Percentiles rank a stretch among this genome's conserved stretches.
phyloP scores from a whole-genome alignment of 2,113 vertebrate genomes.

The Heterocephalus glaber region DNA sequence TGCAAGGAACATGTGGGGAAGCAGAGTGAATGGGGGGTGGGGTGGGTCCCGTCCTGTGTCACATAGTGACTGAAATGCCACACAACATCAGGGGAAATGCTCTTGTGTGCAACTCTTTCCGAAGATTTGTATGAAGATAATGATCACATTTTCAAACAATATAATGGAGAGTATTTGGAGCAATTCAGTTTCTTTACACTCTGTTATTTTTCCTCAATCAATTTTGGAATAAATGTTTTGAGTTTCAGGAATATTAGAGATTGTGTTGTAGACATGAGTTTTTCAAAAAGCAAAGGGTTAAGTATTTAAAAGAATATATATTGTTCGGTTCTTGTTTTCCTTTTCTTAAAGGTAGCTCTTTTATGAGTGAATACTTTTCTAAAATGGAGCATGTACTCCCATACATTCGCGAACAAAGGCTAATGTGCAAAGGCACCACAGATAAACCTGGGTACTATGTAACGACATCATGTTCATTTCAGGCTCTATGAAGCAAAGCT shows the following conservation, averaged over 20 bases:
- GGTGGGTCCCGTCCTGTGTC: neutral
- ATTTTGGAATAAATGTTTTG: neutral
- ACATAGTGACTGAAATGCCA: neutral
- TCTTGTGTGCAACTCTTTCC: neutral
- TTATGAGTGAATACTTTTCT: neutral
- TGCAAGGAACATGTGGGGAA: neutral
- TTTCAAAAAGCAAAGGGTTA: conserved; percentile 60
- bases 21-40: conserved; percentile 42
- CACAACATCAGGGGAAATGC: accelerated
- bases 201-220: neutral
- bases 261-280: neutral
- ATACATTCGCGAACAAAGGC: neutral
- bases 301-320: neutral
- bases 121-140: neutral
- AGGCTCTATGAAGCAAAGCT: neutral
- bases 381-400: neutral
- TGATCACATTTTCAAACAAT: neutral
- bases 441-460: neutral
- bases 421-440: neutral
- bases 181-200: neutral
- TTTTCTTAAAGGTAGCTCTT: neutral
- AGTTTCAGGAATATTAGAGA: neutral
- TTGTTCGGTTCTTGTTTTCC: neutral
- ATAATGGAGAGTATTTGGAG: neutral
- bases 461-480: neutral